Conservation (phyloP, 2,113 vertebrate species). For the Sapayoa aenigma region DNA sequence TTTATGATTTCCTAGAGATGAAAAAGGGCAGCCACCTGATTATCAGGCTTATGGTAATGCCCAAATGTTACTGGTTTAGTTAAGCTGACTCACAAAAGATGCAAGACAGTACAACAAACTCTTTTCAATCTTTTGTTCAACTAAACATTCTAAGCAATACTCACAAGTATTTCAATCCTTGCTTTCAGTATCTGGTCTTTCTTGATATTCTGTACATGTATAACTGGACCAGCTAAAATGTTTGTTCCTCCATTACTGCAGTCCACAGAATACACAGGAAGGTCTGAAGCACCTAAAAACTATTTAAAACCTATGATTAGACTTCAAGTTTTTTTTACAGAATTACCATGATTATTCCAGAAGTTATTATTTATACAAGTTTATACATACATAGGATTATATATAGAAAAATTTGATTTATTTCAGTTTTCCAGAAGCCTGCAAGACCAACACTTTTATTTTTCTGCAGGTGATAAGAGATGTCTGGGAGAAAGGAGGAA, state of each 20-base stretch:
- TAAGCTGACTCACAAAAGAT: background rate
- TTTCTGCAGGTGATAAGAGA: background rate
- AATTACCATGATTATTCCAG: background rate
- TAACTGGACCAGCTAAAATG: conserved; percentile 77
- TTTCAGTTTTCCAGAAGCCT: background rate
- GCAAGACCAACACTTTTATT: background rate
- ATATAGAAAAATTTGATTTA: background rate
- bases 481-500: background rate
- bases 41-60: background rate
- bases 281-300: conserved; percentile 78
- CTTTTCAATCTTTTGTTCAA: background rate
- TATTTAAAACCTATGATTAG: conserved; percentile 47
- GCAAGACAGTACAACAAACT: background rate
- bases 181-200: conserved; percentile 79
- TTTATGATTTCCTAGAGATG: background rate
- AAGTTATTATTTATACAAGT: background rate
- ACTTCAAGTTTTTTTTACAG: background rate
- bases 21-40: background rate
- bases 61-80: too few species aligned
- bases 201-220: conserved; percentile 81
- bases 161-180: conserved; percentile 85
- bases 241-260: conserved; percentile 86
- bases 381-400: background rate
- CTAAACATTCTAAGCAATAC: conserved; percentile 37
- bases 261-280: conserved; percentile 76